Evolutionary conservation across 2,113 vertebrate species (phyloP), one percentile per base, ranked within the genome.

Genomic region (Oophaga pumilio): DNA sequence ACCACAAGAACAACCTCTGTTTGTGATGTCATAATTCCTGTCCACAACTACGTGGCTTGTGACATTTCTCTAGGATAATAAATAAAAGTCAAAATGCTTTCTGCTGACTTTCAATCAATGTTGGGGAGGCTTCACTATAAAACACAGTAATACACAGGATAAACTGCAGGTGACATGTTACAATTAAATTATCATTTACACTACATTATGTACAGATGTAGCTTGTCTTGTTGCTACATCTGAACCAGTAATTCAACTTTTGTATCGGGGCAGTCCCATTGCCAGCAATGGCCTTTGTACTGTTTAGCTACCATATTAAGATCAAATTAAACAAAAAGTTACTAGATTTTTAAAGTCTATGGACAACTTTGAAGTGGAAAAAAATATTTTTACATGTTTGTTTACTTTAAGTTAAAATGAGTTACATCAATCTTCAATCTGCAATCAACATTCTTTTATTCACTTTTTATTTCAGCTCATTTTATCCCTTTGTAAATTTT

Each of bases 211-310:
- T 53, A 17, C 49, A 83, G 62, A 69, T 69, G 62, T 69, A 69
- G 81, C 10, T n/a, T 64, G 59, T 52, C 24, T 52, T 66, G 17
- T 68, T 82, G 20, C 62, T 69, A 68, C 81, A 83, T 69, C 81
- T 82, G 43, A 82, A n/a, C 12, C n/a, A 83, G 20, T 64, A 66
- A 52, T 83, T 64, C 9, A 62, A 20, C 13, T 53, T 50, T 52
- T 22, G 4, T 13, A 52, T 11, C 49, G 18, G 62, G 62, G 62
- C 52, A 69, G 24, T 69, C 81, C 81, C 81, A 83, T 83, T 83
- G 81, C 81, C 81, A 69, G 81, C 81, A 83, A 83, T 69, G 81
- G 81, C 62, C 33, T 24, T 50, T 69, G n/a, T 52, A 68, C 33
- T 43, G n/a, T 18, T 53, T 26, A 24, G 22, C 62, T 69, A 69